These are phyloP conservation scores for Anisognathus igniventris DNA, from an alignment of 2,797 vertebrate species.

Conservation along the genomic window DNA sequence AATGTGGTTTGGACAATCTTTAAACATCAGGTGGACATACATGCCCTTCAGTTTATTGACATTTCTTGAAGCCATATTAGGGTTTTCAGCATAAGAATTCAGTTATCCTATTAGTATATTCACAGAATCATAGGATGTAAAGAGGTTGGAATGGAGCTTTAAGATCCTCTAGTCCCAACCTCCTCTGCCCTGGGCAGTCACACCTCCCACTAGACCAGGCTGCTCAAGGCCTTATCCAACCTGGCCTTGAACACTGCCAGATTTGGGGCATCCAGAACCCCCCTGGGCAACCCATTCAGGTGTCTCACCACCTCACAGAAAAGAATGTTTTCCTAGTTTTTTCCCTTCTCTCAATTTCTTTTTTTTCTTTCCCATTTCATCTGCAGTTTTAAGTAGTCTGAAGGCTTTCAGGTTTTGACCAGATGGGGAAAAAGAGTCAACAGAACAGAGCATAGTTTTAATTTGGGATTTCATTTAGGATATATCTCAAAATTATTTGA, in stretches of 20 bases:
- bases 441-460: not conserved
- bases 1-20: not conserved
- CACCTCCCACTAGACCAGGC: not conserved
- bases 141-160: not conserved
- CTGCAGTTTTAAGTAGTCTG: not conserved
- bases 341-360: not conserved
- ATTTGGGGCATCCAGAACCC: not conserved
- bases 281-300: rapidly evolving
- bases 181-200: not conserved
- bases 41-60: not conserved
- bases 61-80: not conserved
- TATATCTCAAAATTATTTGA: not conserved
- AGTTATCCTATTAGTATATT: not conserved
- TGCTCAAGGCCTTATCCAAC: not conserved
- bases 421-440: not conserved
- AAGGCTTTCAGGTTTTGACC: not conserved
- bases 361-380: not conserved
- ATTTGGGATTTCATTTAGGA: not conserved
- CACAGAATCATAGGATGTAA: not conserved
- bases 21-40: not conserved
- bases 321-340: not conserved
- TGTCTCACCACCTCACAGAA: not conserved
- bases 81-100: not conserved
- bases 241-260: not conserved
- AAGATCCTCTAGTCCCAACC: not conserved